Conservation (phyloP, 2,113 vertebrate genomes). For the Myrmophylax atrothorax region DNA sequence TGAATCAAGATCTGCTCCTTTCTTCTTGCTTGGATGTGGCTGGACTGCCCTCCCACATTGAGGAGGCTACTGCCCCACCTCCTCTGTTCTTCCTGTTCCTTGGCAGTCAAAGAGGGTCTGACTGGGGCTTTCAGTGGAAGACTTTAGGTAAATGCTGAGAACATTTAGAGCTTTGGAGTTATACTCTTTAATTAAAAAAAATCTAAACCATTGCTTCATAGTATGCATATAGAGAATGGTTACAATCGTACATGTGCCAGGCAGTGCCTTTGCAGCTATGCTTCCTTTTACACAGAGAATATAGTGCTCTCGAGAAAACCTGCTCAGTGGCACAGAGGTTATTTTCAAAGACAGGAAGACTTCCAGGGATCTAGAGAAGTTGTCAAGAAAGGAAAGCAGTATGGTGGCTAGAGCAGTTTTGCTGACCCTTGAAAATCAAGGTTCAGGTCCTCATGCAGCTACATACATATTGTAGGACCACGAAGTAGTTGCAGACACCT, state of each 20-base stretch:
- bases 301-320: background rate
- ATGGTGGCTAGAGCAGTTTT: background rate
- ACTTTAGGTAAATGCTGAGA: background rate
- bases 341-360: background rate
- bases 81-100: background rate
- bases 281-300: background rate
- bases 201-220: background rate
- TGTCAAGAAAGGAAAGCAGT: background rate
- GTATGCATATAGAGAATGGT: background rate
- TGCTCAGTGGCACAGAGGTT: background rate
- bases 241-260: background rate
- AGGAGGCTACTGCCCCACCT: background rate
- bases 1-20: background rate
- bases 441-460: background rate
- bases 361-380: background rate
- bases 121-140: background rate
- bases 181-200: background rate
- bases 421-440: background rate
- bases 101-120: background rate
- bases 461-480: background rate
- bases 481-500: background rate
- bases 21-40: background rate
- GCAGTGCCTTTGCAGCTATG: background rate
- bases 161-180: background rate
- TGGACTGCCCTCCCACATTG: rapidly evolving